Evolutionary conservation across 2,888 invertebrate genomes (phyloP), one percentile per base, ranked within the genome.

Genomic region (Griposia aprilina): DNA sequence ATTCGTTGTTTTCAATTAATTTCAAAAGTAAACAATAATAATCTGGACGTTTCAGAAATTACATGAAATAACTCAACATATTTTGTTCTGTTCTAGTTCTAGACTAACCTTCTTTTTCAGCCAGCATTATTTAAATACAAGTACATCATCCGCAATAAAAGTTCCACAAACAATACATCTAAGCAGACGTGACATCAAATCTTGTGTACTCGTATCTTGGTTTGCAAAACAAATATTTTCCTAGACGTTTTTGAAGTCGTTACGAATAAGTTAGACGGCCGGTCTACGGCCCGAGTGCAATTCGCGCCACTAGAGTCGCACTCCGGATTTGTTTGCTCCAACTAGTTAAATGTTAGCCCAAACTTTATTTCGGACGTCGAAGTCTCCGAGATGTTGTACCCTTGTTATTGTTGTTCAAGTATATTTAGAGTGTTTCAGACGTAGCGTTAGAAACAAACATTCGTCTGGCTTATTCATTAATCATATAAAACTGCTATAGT

Each of bases 341-440:
- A 95, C 95, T 96, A 96, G 96, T 96, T 96, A 96, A 96, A 96
- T 96, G 96, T 96, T 96, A 90, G 92, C 82, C 89, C 90, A 89
- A 95, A 95, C 94, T 95, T 95, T 94, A 95, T 95, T 95, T 94
- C 90, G 92, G 93, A 92, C 92, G 90, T 90, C 91, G 91, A 92
- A 92, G 91, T 94, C 93, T 93, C 94, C 86, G 91, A 93, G 93
- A 94, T 91, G 93, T 92, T 93, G 90, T 89, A 90, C 92, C 93
- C 91, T 91, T 93, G 94, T 94, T 95, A 94, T 95, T 94, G 92
- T 94, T 93, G 91, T 93, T 93, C 88, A 88, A 94, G 93, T 93
- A 87, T 90, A 91, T 90, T 90, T 88, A 82, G 86, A 91, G 89
- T 89, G 85, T 86, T 86, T 88, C 78, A 87, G 82, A 83, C 76